These are phyloP conservation scores for Aselliscus stoliczkanus DNA, from an alignment of 2,797 vertebrate species.

Conservation along the genomic window DNA sequence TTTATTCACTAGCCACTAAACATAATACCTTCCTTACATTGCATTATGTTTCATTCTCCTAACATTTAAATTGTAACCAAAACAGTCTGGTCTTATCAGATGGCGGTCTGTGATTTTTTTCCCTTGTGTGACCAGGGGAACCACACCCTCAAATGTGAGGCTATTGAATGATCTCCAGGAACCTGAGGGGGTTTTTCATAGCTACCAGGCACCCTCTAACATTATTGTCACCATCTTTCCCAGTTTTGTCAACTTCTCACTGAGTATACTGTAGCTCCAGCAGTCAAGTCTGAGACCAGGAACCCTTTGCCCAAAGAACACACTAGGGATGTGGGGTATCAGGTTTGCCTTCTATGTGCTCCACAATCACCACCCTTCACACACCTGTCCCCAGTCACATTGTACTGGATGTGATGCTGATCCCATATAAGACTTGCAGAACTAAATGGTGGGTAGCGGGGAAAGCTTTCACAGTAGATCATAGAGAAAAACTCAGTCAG, in stretches of 20 bases:
- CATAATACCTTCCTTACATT: neutral
- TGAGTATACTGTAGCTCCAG: neutral
- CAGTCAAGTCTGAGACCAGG: neutral
- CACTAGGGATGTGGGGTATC: neutral
- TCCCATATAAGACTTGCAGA: neutral
- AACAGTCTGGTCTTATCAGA: neutral
- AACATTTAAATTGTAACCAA: neutral
- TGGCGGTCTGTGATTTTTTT: neutral
- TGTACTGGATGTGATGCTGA: rapidly evolving
- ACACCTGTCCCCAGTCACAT: rapidly evolving
- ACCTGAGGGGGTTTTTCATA: neutral
- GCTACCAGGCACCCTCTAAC: neutral
- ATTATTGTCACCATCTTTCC: neutral
- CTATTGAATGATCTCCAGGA: neutral
- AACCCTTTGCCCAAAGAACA: neutral
- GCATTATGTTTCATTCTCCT: neutral
- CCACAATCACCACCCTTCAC: neutral
- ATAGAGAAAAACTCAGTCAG: neutral
- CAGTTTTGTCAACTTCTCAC: neutral
- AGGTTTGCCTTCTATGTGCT: neutral
- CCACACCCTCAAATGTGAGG: neutral
- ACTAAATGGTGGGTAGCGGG: too few relatives aligned
- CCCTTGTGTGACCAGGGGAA: neutral
- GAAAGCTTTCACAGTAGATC: neutral
- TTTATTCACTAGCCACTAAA: neutral